phyloP scores from a whole-genome alignment of 1,140 invertebrate species.

The Sitophilus oryzae region DNA sequence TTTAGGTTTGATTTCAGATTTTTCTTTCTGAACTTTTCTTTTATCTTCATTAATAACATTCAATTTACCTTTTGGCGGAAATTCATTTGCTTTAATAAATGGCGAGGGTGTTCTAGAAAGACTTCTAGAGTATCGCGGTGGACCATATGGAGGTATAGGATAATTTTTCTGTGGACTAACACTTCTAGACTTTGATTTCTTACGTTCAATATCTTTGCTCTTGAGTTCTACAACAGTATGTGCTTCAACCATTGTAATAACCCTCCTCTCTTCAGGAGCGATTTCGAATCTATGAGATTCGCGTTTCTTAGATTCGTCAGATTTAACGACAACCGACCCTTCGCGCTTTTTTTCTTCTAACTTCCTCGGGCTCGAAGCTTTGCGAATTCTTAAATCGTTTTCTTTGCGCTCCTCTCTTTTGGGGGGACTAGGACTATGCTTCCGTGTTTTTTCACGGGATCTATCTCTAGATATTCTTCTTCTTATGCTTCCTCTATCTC shows the following conservation, averaged over 20 bases:
- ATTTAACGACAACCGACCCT: conserved; percentile 34
- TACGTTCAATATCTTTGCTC: conserved; percentile 30
- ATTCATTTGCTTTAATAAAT: conserved; percentile 70
- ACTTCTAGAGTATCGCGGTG: conserved; percentile 57
- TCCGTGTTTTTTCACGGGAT: conserved; percentile 28
- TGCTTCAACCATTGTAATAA: conserved; percentile 17
- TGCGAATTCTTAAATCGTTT: conserved; percentile 24
- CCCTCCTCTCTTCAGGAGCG: conserved; percentile 26
- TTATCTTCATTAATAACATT: conserved; percentile 42
- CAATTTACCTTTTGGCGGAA: conserved; percentile 51
- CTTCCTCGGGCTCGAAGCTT: conserved; percentile 7
- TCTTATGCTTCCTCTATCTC: conserved; percentile 33
- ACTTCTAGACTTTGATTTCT: conserved; percentile 39
- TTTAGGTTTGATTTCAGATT: conserved; percentile 35
- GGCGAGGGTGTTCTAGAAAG: conserved; percentile 73
- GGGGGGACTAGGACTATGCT: conserved; percentile 35
- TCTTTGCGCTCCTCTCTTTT: conserved; percentile 19
- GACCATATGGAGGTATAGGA: conserved; percentile 38
- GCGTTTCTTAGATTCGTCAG: conserved; percentile 31
- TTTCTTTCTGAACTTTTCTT: conserved; percentile 46
- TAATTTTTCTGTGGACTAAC: conserved; percentile 35
- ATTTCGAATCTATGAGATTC: conserved; percentile 27
- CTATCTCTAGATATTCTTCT: conserved; percentile 34
- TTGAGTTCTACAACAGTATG: conserved; percentile 19
- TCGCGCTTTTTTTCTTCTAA: conserved; percentile 32